Evolutionary conservation across 1,140 invertebrate genomes (phyloP), one percentile per base, ranked within the genome.

Genomic region (Euglossa dilemma): DNA sequence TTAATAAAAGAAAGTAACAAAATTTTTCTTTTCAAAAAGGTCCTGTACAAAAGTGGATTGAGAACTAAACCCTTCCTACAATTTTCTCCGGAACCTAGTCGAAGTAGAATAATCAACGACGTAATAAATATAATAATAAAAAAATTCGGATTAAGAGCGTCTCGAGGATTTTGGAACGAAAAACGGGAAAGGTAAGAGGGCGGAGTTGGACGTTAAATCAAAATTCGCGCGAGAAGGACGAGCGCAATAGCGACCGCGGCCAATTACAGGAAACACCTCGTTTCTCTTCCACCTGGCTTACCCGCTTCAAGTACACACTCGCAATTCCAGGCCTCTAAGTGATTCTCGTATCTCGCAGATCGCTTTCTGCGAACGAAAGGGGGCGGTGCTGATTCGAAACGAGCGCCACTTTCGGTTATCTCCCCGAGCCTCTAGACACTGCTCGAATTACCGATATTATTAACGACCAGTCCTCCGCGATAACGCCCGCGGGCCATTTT

Each of bases 391-490:
- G 70, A 52, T 67, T 77, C 75, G 75, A 69, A 67, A 54, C 75
- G 75, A 67, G 47, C 28, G 63, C 63, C 75, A 57, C 63, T 78
- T 69, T 78, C 52, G 28, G 61, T 78, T 67, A 75, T 69, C 76
- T 67, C 16, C 23, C 45, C 20, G 16, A 47, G 47, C 47, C 61
- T 25, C 72, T 25, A 75, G 73, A 75, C 64, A 36, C 16, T 54
- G 50, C 64, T 69, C 36, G 76, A 78, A 78, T 78, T 69, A 78
- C 61, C 76, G 9, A 56, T 45, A 50, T 80, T 80, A 80, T 80
- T 80, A 80, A 80, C 56, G 67, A 72, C 14, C 18, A 70, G 20
- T 52, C 14, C 12, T 64, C 20, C n/a, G 11, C 20, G 52, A 78
- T 57, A 67, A 54, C 7, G 52, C n/a, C 52, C 14, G 7, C 25